Conservation (phyloP, 2,888 invertebrate species). For the Spatulosminthurus flaviceps region DNA sequence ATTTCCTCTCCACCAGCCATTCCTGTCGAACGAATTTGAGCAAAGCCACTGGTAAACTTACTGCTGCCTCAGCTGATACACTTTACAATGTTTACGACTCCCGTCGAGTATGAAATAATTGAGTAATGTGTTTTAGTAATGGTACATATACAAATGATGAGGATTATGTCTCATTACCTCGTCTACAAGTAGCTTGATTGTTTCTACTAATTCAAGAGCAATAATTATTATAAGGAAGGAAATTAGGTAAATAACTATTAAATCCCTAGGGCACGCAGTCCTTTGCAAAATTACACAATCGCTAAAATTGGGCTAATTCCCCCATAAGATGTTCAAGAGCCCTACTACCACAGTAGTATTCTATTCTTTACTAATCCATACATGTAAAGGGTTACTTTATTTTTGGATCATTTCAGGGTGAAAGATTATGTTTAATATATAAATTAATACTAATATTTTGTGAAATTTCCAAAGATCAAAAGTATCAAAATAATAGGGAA, state of each 20-base stretch:
- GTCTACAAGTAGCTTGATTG: neutral
- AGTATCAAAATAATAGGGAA: no score
- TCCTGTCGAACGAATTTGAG: neutral
- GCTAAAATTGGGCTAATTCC: no score
- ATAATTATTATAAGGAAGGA: neutral
- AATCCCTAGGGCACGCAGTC: neutral
- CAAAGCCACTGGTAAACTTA: neutral
- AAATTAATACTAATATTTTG: no score
- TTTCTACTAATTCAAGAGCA: neutral
- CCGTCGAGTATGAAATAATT: neutral
- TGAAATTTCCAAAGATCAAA: no score
- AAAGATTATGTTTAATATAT: no score
- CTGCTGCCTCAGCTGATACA: neutral
- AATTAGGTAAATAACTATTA: neutral
- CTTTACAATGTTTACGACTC: no score
- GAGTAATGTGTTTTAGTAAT: neutral
- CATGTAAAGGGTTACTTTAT: no score
- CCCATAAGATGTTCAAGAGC: no score
- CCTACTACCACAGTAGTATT: no score
- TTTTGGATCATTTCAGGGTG: no score
- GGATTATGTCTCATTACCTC: neutral
- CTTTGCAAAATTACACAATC: no score
- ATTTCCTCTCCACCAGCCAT: neutral
- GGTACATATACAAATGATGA: neutral
- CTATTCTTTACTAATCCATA: no score